These are phyloP conservation scores for Neomorphus geoffroyi DNA, from an alignment of 2,797 vertebrate genomes.

Conservation along the genomic window DNA sequence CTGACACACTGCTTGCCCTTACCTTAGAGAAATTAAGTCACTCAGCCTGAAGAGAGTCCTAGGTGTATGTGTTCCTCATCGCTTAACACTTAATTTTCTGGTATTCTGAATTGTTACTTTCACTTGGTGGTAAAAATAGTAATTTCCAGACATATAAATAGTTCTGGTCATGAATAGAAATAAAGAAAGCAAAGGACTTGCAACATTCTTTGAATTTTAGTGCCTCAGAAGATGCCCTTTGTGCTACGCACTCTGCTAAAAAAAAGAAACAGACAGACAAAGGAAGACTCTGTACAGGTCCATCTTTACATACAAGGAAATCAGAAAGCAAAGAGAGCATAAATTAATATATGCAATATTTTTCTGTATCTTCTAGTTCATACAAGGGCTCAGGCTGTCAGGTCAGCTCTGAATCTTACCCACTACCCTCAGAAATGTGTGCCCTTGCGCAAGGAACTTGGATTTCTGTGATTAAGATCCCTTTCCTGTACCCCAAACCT, in stretches of 20 bases:
- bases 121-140: background rate
- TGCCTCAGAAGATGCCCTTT: background rate
- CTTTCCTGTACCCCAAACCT: background rate
- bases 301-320: background rate
- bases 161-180: background rate
- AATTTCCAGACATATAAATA: background rate
- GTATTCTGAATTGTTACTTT: background rate
- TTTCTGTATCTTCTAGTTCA: background rate
- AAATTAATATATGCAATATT: background rate
- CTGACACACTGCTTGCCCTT: background rate
- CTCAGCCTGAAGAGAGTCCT: background rate
- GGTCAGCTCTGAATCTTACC: background rate
- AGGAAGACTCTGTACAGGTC: background rate
- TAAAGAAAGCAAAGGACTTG: background rate
- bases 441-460: background rate
- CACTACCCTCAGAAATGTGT: background rate
- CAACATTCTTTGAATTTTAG: background rate
- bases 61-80: background rate
- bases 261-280: background rate
- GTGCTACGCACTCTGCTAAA: background rate
- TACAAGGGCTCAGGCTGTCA: background rate
- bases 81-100: background rate
- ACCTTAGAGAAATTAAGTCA: background rate
- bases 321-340: accelerated
- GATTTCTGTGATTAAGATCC: background rate